Conservation (phyloP, 2,113 vertebrate genomes). For the Motacilla tschutschensis region DNA sequence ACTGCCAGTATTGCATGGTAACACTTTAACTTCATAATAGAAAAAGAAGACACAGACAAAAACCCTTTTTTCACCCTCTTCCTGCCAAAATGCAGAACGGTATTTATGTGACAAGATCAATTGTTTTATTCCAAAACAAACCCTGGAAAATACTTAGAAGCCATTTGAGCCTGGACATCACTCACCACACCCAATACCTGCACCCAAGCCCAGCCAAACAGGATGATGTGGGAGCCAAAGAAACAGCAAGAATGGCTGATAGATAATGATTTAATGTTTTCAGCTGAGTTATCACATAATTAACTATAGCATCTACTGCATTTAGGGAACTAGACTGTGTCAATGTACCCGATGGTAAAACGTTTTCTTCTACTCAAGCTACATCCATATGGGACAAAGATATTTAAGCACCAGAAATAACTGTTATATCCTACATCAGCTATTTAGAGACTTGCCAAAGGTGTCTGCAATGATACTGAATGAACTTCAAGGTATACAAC, state of each 20-base stretch:
- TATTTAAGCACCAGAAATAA: not conserved
- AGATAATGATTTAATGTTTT: not conserved
- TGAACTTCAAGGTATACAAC: not conserved
- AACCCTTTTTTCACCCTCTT: not conserved
- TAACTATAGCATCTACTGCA: not conserved
- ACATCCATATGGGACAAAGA: not conserved
- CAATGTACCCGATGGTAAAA: not conserved
- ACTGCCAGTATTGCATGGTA: not conserved
- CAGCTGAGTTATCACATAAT: not conserved
- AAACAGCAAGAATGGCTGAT: not conserved
- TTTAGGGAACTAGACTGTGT: not conserved
- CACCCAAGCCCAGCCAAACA: not conserved
- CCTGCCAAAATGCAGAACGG: not conserved
- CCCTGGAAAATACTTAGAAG: not conserved
- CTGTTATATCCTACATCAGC: not conserved
- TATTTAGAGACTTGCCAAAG: not conserved
- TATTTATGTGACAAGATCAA: not conserved
- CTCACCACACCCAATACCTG: accelerated
- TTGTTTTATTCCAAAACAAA: not conserved
- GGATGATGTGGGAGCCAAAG: not conserved
- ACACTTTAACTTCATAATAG: not conserved
- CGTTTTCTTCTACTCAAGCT: not conserved
- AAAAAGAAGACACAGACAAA: not conserved
- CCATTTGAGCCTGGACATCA: not conserved
- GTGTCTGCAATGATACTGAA: not conserved